phyloP scores from a whole-genome alignment of 2,113 vertebrate species.

The Machaerirhynchus nigripectus region DNA sequence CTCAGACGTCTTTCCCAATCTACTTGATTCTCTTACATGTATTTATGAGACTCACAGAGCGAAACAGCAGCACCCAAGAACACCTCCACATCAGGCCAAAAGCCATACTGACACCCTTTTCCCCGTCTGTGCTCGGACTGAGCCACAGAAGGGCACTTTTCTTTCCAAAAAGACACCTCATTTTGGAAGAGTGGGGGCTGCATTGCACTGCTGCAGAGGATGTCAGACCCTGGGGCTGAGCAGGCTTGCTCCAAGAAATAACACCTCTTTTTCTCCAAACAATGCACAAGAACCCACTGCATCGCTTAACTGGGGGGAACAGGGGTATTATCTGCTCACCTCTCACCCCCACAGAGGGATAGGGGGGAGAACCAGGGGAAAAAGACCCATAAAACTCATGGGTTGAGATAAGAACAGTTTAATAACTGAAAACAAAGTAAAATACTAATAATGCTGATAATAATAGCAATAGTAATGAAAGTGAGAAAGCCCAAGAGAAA shows the following conservation, averaged over 20 bases:
- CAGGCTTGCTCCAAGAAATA: background rate
- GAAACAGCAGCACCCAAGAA: background rate
- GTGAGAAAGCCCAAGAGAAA: background rate
- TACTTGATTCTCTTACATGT: background rate
- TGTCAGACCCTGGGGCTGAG: background rate
- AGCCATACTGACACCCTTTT: background rate
- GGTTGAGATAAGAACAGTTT: background rate
- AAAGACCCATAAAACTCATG: background rate
- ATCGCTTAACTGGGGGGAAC: fast-evolving
- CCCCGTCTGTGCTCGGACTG: background rate
- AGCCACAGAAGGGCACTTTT: background rate
- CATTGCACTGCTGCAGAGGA: background rate
- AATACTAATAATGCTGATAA: background rate
- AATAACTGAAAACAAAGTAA: background rate
- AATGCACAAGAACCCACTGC: background rate
- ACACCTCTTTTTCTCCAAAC: background rate
- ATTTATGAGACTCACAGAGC: background rate
- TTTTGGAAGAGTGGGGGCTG: background rate
- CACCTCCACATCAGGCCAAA: background rate
- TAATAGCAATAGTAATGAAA: background rate
- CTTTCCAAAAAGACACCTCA: fast-evolving
- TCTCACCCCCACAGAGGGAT: background rate
- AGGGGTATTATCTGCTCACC: background rate
- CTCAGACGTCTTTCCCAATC: background rate
- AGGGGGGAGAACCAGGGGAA: background rate